Conservation (phyloP, 2,888 invertebrate species). For the Hesperia comma region DNA sequence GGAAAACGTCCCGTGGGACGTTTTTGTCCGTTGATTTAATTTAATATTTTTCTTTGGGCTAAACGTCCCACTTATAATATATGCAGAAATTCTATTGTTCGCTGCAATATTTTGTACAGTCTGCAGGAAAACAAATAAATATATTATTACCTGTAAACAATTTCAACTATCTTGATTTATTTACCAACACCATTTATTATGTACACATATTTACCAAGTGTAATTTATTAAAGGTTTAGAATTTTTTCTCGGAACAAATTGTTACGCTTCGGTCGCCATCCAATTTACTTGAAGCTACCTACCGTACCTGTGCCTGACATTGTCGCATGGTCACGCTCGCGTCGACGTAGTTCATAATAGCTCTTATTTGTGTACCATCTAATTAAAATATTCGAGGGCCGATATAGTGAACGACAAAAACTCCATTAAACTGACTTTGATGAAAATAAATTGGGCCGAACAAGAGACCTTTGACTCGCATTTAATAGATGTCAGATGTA, state of each 20-base stretch:
- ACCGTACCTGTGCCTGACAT: constrained; percentile 60
- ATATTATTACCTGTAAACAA: no score
- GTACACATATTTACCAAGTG: constrained; percentile 66
- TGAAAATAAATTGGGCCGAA: constrained; percentile 63
- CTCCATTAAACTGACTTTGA: constrained; percentile 52
- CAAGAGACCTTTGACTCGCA: constrained; percentile 48
- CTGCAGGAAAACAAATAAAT: no score
- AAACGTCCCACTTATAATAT: no score
- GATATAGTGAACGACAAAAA: constrained; percentile 55
- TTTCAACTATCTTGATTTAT: background rate
- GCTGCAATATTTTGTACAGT: no score
- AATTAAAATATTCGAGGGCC: constrained; percentile 68
- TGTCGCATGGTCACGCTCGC: constrained; percentile 72
- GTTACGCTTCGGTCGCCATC: constrained; percentile 75
- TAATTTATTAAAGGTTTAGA: constrained; percentile 64
- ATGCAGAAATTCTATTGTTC: no score
- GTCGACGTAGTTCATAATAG: constrained; percentile 63
- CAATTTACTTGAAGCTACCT: constrained; percentile 72
- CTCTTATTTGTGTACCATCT: constrained; percentile 70
- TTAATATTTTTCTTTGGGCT: no score
- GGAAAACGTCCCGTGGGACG: no score
- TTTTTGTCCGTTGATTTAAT: no score
- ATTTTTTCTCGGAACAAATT: constrained; percentile 68
- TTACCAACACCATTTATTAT: constrained; percentile 60
- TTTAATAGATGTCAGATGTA: constrained; percentile 45